phyloP scores from a whole-genome alignment of 2,797 vertebrate genomes.

The Chromis chromis region DNA sequence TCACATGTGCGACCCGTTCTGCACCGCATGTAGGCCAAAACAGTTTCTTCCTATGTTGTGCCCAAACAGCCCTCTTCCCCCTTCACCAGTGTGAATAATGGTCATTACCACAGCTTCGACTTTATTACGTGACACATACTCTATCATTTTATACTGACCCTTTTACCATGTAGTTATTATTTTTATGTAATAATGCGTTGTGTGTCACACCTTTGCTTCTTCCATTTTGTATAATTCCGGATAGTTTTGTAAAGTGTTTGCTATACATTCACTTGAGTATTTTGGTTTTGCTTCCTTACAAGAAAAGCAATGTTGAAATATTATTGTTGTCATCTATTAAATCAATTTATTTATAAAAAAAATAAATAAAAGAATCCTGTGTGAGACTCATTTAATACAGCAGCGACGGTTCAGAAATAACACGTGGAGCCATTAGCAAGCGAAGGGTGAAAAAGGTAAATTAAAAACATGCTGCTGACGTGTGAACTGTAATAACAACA shows the following conservation, averaged over 20 bases:
- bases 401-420: slow-evolving; percentile 15
- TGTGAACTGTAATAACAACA: slow-evolving; percentile 82
- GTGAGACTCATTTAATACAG: slow-evolving; percentile 56
- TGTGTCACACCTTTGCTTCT: slow-evolving; percentile 76
- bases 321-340: slow-evolving; percentile 85
- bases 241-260: slow-evolving; percentile 83
- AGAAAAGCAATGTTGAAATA: slow-evolving; percentile 81
- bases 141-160: slow-evolving; percentile 80
- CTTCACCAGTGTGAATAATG: slow-evolving; percentile 80
- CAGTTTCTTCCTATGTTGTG: slow-evolving; percentile 44
- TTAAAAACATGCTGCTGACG: slow-evolving; percentile 71
- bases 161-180: slow-evolving; percentile 76
- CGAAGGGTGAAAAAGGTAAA: slow-evolving; percentile 51
- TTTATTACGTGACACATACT: slow-evolving; percentile 71
- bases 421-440: slow-evolving; percentile 10
- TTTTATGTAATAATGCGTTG: slow-evolving; percentile 75
- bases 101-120: slow-evolving; percentile 77
- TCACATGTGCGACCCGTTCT: slow-evolving; percentile 73
- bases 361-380: slow-evolving; percentile 26
- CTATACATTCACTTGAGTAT: slow-evolving; percentile 78
- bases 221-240: slow-evolving; percentile 83
- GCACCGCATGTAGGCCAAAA: slow-evolving; percentile 71
- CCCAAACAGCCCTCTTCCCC: slow-evolving; percentile 50
- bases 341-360: slow-evolving; percentile 86
- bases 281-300: slow-evolving; percentile 78